phyloP scores from a whole-genome alignment of 2,888 invertebrate species.

The Ametastegia equiseti region DNA sequence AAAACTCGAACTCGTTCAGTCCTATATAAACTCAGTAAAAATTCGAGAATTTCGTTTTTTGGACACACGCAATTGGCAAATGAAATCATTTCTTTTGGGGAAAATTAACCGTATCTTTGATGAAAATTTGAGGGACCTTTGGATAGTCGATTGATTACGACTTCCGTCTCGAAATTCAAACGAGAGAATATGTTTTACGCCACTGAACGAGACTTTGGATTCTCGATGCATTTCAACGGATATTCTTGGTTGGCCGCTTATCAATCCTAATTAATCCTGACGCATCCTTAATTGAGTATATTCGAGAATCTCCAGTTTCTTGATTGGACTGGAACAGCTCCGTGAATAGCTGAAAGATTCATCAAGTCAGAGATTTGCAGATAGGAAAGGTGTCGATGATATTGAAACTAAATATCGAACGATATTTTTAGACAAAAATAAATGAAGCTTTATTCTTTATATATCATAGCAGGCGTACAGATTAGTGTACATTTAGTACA shows the following conservation, averaged over 20 bases:
- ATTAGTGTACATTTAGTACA: conserved; percentile 61
- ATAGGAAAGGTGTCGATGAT: background rate
- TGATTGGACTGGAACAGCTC: background rate
- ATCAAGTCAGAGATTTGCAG: too few relatives aligned
- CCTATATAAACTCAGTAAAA: background rate
- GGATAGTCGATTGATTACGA: too few relatives aligned
- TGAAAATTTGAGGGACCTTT: too few relatives aligned
- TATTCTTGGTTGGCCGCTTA: background rate
- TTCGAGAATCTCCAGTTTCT: background rate
- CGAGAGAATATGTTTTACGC: background rate
- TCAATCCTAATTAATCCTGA: background rate
- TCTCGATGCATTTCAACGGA: background rate
- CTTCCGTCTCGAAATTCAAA: background rate
- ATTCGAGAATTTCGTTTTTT: too few relatives aligned
- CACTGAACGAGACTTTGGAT: background rate
- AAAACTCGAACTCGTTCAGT: background rate
- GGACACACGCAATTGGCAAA: too few relatives aligned
- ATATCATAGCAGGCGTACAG: conserved; percentile 70
- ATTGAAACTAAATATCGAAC: too few relatives aligned
- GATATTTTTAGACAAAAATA: conserved; percentile 68
- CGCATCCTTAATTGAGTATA: background rate
- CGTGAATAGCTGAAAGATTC: background rate
- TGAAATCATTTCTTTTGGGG: too few relatives aligned
- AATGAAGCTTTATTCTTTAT: conserved; percentile 72
- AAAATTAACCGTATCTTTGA: too few relatives aligned